Percentiles rank a stretch among this genome's conserved stretches.
These are phyloP conservation scores for Ginglymostoma cirratum DNA, from an alignment of 2,113 vertebrate species.

Conservation along the genomic window DNA sequence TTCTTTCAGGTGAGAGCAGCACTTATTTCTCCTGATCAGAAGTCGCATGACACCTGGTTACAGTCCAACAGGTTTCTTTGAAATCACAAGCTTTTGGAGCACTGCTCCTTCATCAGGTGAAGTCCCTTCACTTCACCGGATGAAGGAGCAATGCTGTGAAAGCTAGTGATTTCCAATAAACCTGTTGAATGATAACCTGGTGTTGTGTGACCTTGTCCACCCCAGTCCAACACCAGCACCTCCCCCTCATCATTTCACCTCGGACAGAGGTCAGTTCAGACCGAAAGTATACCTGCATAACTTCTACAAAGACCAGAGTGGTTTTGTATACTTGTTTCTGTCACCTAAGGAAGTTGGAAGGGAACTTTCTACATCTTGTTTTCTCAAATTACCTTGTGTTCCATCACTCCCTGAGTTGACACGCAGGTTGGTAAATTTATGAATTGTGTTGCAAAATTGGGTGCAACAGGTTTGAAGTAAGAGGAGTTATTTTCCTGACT, in stretches of 20 bases:
- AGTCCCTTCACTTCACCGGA: too few relatives aligned
- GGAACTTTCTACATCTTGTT: neutral
- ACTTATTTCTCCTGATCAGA: neutral
- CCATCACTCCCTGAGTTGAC: neutral
- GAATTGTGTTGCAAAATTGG: neutral
- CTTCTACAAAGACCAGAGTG: neutral
- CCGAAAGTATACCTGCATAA: neutral
- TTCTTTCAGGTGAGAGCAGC: neutral
- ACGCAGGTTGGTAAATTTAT: neutral
- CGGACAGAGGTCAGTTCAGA: neutral
- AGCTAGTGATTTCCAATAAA: too few relatives aligned
- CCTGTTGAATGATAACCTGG: too few relatives aligned
- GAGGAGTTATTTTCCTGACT: neutral
- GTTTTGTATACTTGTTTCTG: neutral
- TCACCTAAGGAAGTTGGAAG: neutral
- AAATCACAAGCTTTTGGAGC: too few relatives aligned
- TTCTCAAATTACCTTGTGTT: neutral
- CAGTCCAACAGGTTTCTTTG: too few relatives aligned
- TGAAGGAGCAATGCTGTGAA: too few relatives aligned
- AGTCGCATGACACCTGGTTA: too few relatives aligned
- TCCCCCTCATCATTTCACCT: neutral
- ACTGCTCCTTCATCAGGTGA: too few relatives aligned
- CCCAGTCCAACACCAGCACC: too few relatives aligned
- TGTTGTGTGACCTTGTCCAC: too few relatives aligned
- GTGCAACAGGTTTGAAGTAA: neutral